Base-by-base conservation (phyloP, 2,888 invertebrate genomes). In the Vesta saturnalis region DNA sequence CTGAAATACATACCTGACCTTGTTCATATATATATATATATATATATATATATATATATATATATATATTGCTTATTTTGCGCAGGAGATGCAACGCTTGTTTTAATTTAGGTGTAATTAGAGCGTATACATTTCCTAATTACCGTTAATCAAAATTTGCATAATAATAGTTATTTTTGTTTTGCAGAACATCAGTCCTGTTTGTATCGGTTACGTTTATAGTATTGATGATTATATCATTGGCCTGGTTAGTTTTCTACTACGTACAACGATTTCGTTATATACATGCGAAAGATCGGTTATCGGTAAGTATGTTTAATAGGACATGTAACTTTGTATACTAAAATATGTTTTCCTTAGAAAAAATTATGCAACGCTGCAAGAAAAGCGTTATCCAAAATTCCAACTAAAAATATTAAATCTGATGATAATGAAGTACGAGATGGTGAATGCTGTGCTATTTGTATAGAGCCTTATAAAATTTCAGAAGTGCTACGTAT, bases 171-270 rank as follows among this genome's bases (percentile, higher is more conserved):
- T n/a, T n/a, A n/a, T n/a, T 54, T 22, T 60, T 78, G 69, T 72
- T 77, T 87, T 88, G 0, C 88, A 93, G 94, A 82, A 96, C 96
- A 8, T 95, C 96, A 0, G 96, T 97, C 78, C 87, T 97, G 76
- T 96, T 97, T 85, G 96, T 97, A 64, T 96, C 96, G 72, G 94
- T 97, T 76, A 96, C 96, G 1, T 97, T 97, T 86, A 95, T 97
- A 76, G 94, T 97, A 70, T 87, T 97, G 76, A 96, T 97, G 95
- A 92, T 96, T 77, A 96, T 97, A 74, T 96, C 96, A 0, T 86
- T 97, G 77, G 95, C 96, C 18, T 97, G 97, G 97, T 89, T 97
- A 47, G 92, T 97, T 69, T 97, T 97, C 86, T 97, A 97, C 86
- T 97, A 97, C 84, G 93, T 97, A 60, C 97, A 97, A 85, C 87